phyloP scores from a whole-genome alignment of 2,113 vertebrate species.

The Dolichotis patagonum region DNA sequence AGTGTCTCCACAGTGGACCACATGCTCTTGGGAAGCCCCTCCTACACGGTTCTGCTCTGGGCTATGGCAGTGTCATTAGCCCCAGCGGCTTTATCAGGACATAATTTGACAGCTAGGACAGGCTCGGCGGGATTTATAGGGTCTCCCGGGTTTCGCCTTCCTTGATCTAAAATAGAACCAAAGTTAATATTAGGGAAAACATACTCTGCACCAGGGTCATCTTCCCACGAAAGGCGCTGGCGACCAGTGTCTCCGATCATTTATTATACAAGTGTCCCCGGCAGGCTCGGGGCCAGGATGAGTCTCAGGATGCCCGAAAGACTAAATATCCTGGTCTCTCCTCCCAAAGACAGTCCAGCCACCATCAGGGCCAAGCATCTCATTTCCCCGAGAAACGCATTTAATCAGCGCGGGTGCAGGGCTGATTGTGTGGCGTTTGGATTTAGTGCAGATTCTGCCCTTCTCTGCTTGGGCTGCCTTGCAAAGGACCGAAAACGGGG shows the following conservation, averaged over 20 bases:
- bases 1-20: not conserved
- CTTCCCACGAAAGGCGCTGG: not conserved
- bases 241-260: not conserved
- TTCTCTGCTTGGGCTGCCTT: not conserved
- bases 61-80: slow-evolving; percentile 50
- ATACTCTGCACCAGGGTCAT: not conserved
- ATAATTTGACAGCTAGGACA: slow-evolving; percentile 66
- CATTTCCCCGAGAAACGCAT: not conserved
- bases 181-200: slow-evolving; percentile 82
- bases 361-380: not conserved
- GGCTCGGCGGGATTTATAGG: slow-evolving; percentile 68
- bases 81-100: slow-evolving; percentile 66
- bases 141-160: slow-evolving; percentile 77
- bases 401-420: not conserved
- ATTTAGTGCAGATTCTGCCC: not conserved
- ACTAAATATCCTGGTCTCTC: not conserved
- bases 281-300: fast-evolving
- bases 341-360: not conserved
- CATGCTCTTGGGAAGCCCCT: not conserved
- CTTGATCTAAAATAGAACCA: slow-evolving; percentile 72
- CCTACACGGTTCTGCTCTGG: not conserved
- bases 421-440: not conserved
- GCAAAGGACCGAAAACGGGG: not conserved
- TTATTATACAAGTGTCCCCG: not conserved
- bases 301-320: not conserved